Conservation (phyloP, 2,888 invertebrate species). For the Leucophenga montana region DNA sequence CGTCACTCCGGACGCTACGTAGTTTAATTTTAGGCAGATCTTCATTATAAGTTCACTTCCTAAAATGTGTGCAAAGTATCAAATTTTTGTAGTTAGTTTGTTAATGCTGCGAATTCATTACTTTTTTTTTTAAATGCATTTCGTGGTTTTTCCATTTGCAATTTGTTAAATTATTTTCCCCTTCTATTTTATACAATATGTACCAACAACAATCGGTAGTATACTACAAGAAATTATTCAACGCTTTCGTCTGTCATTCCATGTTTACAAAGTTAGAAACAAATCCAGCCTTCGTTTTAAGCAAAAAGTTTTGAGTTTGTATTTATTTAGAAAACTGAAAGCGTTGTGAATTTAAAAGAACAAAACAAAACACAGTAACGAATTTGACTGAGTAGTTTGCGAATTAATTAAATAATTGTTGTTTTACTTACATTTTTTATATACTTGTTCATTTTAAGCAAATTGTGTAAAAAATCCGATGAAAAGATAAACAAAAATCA, state of each 20-base stretch:
- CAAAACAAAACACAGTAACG: not conserved
- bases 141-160: not conserved
- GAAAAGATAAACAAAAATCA: not conserved
- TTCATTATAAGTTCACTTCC: not conserved
- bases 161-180: constrained; percentile 13
- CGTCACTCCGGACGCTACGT: not conserved
- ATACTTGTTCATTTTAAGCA: too few species aligned
- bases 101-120: constrained; percentile 3
- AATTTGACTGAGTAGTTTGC: constrained; percentile 5
- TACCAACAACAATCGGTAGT: not conserved
- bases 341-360: not conserved
- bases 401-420: constrained; percentile 1
- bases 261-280: not conserved
- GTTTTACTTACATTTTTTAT: not conserved
- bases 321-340: too few species aligned
- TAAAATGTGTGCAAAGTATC: constrained; percentile 12
- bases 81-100: constrained; percentile 11
- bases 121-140: not conserved
- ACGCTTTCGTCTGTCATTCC: constrained; percentile 15
- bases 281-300: too few species aligned
- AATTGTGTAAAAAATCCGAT: not conserved
- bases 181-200: not conserved
- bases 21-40: constrained; percentile 19
- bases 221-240: not conserved
- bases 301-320: not conserved